Base-by-base conservation (phyloP, 1,140 invertebrate species). In the Elymnias hypermnestra region DNA sequence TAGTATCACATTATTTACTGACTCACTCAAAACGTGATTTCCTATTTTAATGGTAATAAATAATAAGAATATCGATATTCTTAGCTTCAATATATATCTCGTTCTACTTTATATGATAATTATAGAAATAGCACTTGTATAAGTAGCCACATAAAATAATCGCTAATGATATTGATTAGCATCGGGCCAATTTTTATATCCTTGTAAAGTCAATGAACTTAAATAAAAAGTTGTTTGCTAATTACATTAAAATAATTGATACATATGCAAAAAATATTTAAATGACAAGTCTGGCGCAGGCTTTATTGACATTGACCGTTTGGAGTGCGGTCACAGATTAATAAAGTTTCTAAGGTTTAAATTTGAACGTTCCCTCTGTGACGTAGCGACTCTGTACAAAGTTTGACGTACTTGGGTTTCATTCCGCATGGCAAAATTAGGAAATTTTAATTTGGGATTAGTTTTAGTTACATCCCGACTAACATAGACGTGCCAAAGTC, bases 231-330 rank as follows among this genome's bases (percentile, higher is more conserved):
- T 60, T 58, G 62, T 64, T 66, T 54, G 55, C 59, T 63, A 61
- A 72, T 64, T 68, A 59, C 53, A 62, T 63, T 63, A 60, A 64
- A 58, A 47, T 55, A 56, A 40, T 53, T 46, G 53, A 60, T 59
- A 63, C 54, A 49, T 57, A 61, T 56, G 50, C 52, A 60, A 72
- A 65, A 67, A 75, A 63, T 65, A 63, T 61, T 63, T 58, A 67
- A 63, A 70, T 66, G 50, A 65, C 53, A 62, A 63, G 53, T 58
- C 53, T 61, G 53, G 47, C 54, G 57, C 67, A 64, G 53, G 52
- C 62, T 65, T 45, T 57, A 57, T 65, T 63, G 58, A 63, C 63
- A 74, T 67, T 67, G 60, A 71, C 59, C 55, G 57, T 47, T 54
- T 39, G 18, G 45, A 57, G 48, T 40, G 57, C 50, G 51, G 61